These are phyloP conservation scores for Agriopis leucophaearia DNA, from an alignment of 2,888 invertebrate species.

Conservation along the genomic window DNA sequence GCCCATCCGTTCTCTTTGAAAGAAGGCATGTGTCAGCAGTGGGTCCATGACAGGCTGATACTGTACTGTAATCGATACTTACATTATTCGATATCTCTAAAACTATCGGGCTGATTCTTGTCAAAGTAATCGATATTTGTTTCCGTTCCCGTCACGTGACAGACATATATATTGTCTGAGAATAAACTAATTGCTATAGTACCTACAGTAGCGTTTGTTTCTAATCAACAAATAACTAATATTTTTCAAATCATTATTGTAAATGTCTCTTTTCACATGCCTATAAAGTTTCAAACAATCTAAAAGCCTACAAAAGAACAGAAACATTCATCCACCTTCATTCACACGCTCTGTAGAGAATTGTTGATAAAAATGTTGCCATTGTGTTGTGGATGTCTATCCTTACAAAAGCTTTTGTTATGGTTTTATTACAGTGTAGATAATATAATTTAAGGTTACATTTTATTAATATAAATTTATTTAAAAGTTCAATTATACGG, in stretches of 20 bases:
- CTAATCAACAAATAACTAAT: not conserved
- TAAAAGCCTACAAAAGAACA: conserved; percentile 24
- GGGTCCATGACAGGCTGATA: too few relatives aligned
- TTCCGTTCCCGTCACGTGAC: not conserved
- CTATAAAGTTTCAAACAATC: conserved; percentile 19
- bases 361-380: not conserved
- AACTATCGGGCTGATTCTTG: not conserved
- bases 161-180: not conserved
- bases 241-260: not conserved
- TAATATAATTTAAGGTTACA: not conserved
- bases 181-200: not conserved
- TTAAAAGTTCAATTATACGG: not conserved
- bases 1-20: too few relatives aligned
- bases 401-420: conserved; percentile 3
- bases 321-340: conserved; percentile 24
- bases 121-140: not conserved
- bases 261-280: conserved; percentile 23
- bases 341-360: conserved; percentile 29
- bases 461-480: not conserved
- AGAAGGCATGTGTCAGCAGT: too few relatives aligned
- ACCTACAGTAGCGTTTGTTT: not conserved
- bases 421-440: not conserved
- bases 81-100: too few relatives aligned
- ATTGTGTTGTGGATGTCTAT: not conserved
- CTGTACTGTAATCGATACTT: too few relatives aligned